These are phyloP conservation scores for Muscina levida DNA, from an alignment of 2,888 invertebrate species.

Conservation along the genomic window DNA sequence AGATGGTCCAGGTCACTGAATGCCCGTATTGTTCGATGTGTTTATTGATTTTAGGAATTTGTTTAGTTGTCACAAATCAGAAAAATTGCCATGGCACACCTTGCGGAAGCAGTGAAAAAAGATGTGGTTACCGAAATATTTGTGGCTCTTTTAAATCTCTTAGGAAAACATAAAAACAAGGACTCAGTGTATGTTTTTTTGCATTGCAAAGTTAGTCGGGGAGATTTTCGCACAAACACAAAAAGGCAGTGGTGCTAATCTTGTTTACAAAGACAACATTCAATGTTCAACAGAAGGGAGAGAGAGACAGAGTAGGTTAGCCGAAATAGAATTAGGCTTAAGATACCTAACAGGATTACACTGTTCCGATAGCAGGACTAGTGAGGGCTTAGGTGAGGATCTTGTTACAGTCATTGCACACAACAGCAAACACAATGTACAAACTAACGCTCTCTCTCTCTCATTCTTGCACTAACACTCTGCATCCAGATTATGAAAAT, in stretches of 20 bases:
- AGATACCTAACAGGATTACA: conserved; percentile 52
- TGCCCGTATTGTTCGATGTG: not conserved
- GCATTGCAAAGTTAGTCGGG: conserved; percentile 33
- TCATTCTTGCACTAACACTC: not conserved
- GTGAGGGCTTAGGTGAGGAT: conserved; percentile 36
- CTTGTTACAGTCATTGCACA: conserved; percentile 47
- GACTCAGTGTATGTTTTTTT: not conserved
- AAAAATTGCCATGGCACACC: not conserved
- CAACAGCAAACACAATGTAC: conserved; percentile 35
- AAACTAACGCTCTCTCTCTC: not conserved
- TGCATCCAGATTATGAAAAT: not conserved
- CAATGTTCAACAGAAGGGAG: conserved; percentile 17
- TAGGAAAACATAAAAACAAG: conserved; percentile 51
- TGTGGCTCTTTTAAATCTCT: conserved; percentile 52
- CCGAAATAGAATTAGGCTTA: conserved; percentile 19
- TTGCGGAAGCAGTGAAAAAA: not conserved
- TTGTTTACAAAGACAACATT: conserved; percentile 43
- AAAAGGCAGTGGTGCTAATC: conserved; percentile 64
- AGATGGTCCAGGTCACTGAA: not conserved
- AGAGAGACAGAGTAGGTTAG: conserved; percentile 3
- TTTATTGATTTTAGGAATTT: conserved; percentile 21
- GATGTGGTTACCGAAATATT: not conserved
- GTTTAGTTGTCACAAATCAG: not conserved
- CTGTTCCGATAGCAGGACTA: conserved; percentile 26
- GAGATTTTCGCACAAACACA: conserved; percentile 68